phyloP scores from a whole-genome alignment of 2,888 invertebrate species.

The Erebia aethiops region DNA sequence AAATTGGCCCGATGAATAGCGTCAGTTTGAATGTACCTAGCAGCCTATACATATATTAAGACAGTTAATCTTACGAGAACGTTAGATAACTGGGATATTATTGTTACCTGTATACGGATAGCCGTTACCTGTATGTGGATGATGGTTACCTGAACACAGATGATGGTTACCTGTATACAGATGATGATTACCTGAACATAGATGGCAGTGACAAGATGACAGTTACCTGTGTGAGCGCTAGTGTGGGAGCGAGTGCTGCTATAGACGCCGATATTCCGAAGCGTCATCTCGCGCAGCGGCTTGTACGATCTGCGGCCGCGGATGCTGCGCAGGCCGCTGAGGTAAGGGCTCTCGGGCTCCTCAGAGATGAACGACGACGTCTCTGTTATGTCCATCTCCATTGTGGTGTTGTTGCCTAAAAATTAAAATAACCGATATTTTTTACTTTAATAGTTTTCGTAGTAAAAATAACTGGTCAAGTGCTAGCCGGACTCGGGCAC shows the following conservation, averaged over 20 bases:
- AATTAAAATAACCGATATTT: neutral
- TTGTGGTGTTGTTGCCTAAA: slow-evolving; percentile 76
- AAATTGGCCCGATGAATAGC: too few species aligned
- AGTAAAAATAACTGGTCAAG: too few species aligned
- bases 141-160: neutral
- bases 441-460: neutral
- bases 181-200: neutral
- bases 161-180: neutral
- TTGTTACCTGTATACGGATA: neutral
- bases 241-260: slow-evolving; percentile 42
- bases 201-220: neutral
- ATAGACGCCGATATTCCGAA: slow-evolving; percentile 41
- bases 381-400: slow-evolving; percentile 78
- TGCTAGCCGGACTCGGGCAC: too few species aligned
- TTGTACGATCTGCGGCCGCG: slow-evolving; percentile 70
- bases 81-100: too few species aligned
- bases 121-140: neutral
- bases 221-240: slow-evolving; percentile 25
- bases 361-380: slow-evolving; percentile 48
- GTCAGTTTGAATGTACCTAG: too few species aligned
- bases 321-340: slow-evolving; percentile 62
- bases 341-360: slow-evolving; percentile 59
- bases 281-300: slow-evolving; percentile 58
- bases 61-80: too few species aligned
- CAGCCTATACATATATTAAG: too few species aligned